These are phyloP conservation scores for Eupithecia subumbrata DNA, from an alignment of 2,888 invertebrate genomes.

Conservation along the genomic window DNA sequence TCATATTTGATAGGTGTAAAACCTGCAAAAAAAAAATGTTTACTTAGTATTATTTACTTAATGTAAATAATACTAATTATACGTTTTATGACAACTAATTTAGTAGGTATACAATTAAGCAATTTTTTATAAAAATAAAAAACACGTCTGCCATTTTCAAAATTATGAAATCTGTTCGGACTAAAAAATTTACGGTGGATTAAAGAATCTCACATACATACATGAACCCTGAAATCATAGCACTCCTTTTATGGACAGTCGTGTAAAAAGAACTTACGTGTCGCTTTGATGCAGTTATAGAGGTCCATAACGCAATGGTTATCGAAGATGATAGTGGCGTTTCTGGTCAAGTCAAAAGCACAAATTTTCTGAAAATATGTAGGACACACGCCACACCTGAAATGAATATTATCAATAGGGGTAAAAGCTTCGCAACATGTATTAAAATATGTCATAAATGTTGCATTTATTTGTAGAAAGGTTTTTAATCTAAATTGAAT, in stretches of 20 bases:
- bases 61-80: too few relatives aligned
- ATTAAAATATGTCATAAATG: not conserved
- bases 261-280: conserved; percentile 56
- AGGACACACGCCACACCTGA: conserved; percentile 76
- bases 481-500: not conserved
- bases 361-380: conserved; percentile 76
- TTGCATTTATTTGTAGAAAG: not conserved
- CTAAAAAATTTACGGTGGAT: too few relatives aligned
- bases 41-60: too few relatives aligned
- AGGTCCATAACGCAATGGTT: conserved; percentile 78
- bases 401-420: conserved; percentile 2
- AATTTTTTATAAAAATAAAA: too few relatives aligned
- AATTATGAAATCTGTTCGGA: too few relatives aligned
- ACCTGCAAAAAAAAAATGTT: conserved; percentile 48
- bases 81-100: too few relatives aligned
- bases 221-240: not conserved
- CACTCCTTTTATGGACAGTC: not conserved
- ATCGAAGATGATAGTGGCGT: conserved; percentile 71
- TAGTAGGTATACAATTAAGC: too few relatives aligned
- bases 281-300: conserved; percentile 71
- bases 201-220: not conserved
- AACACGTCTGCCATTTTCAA: too few relatives aligned
- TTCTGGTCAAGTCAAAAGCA: conserved; percentile 60
- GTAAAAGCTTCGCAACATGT: not conserved
- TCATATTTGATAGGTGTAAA: conserved; percentile 65